Conservation (phyloP, 1,140 invertebrate species). For the Sycobia sp. region DNA sequence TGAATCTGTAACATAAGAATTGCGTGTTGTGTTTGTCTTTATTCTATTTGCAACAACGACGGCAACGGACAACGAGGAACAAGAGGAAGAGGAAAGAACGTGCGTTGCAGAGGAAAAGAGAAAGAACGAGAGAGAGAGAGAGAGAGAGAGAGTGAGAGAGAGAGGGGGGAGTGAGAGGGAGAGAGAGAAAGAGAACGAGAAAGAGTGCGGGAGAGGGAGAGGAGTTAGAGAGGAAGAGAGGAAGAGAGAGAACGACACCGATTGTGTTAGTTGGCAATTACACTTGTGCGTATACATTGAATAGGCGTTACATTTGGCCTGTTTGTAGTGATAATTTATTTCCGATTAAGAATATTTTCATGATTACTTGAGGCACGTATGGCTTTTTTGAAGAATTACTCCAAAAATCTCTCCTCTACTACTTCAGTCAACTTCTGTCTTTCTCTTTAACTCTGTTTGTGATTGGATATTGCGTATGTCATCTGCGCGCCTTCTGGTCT, state of each 20-base stretch:
- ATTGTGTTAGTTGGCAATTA: slow-evolving; percentile 9
- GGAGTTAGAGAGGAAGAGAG: background rate
- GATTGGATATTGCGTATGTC: background rate
- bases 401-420: background rate
- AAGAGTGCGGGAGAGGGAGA: too few relatives aligned
- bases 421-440: background rate
- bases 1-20: too few relatives aligned
- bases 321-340: background rate
- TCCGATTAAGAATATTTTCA: background rate
- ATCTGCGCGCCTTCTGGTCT: background rate
- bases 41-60: background rate
- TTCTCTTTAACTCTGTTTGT: slow-evolving; percentile 1
- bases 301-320: background rate
- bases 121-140: slow-evolving; percentile 14
- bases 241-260: background rate
- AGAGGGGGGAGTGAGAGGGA: too few relatives aligned
- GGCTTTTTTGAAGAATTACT: slow-evolving; percentile 1
- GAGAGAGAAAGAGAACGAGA: too few relatives aligned
- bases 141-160: slow-evolving; percentile 9
- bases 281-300: background rate
- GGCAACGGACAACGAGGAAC: background rate
- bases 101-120: too few relatives aligned
- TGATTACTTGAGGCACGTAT: too few relatives aligned
- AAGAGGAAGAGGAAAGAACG: slow-evolving; percentile 15
- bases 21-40: too few relatives aligned